phyloP scores from a whole-genome alignment of 2,113 vertebrate species.

The Paradoxurus hermaphroditus region DNA sequence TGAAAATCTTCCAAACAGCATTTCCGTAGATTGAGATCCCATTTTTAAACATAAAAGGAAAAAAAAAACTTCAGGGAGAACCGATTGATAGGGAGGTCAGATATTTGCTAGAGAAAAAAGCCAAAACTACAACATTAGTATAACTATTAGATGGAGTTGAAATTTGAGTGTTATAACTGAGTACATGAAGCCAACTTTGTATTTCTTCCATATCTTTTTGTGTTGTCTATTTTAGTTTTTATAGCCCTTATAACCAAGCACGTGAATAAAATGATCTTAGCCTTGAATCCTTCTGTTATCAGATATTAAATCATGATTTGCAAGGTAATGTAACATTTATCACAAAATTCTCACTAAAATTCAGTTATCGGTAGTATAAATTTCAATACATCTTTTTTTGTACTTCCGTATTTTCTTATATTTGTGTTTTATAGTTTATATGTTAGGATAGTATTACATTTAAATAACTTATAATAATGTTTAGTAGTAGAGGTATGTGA shows the following conservation, averaged over 20 bases:
- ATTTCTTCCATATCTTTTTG: not conserved
- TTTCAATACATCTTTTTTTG: not conserved
- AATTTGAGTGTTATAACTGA: slow-evolving; percentile 23
- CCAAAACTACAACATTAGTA: not conserved
- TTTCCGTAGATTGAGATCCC: slow-evolving; percentile 1
- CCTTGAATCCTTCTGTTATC: not conserved
- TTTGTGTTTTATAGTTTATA: slow-evolving; percentile 8
- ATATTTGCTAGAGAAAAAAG: slow-evolving; percentile 31
- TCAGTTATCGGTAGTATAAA: not conserved
- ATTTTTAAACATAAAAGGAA: slow-evolving; percentile 22
- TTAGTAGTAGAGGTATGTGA: not conserved
- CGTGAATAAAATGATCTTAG: not conserved
- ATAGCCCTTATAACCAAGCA: not conserved
- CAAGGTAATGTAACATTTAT: not conserved
- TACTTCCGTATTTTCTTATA: not conserved
- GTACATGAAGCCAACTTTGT: not conserved
- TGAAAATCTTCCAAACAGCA: slow-evolving; percentile 29
- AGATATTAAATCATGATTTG: slow-evolving; percentile 18
- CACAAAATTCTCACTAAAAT: not conserved
- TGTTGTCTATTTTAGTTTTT: not conserved
- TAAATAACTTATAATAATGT: not conserved
- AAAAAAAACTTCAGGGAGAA: slow-evolving; percentile 4
- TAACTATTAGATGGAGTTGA: slow-evolving; percentile 16
- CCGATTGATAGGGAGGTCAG: not conserved
- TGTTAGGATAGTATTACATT: not conserved